Conservation (phyloP, 2,888 invertebrate genomes). For the Hydropsyche betteni region DNA sequence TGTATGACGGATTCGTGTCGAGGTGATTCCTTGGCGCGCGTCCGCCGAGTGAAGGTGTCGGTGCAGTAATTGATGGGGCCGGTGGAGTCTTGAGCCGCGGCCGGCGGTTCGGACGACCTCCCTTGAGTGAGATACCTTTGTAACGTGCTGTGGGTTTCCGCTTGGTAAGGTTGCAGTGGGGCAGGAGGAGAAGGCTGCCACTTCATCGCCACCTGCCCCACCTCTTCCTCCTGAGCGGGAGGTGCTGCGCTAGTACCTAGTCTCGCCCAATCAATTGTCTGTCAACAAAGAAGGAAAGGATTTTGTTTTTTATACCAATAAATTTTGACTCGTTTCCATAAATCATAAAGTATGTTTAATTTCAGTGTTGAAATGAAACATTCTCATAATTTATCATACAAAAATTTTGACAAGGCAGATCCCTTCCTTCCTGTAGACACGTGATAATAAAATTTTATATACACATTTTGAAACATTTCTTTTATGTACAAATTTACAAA, state of each 20-base stretch:
- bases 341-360: constrained; percentile 44
- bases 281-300: constrained; percentile 77
- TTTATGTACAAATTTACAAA: constrained; percentile 52
- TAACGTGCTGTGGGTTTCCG: constrained; percentile 48
- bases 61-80: constrained; percentile 49
- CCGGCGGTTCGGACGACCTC: constrained; percentile 50
- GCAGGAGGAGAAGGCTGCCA: constrained; percentile 37
- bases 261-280: constrained; percentile 66
- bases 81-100: neutral
- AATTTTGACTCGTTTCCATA: constrained; percentile 50
- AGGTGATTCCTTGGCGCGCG: constrained; percentile 53
- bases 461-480: constrained; percentile 43
- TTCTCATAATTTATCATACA: constrained; percentile 38
- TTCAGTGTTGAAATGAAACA: constrained; percentile 46
- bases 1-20: constrained; percentile 57
- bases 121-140: constrained; percentile 51
- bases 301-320: constrained; percentile 57
- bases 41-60: constrained; percentile 53
- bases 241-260: constrained; percentile 56
- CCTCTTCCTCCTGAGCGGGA: constrained; percentile 52
- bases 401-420: constrained; percentile 57
- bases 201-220: constrained; percentile 33
- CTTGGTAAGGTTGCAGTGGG: constrained; percentile 35
- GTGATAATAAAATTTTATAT: constrained; percentile 43
- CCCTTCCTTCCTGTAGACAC: constrained; percentile 64